Conservation (phyloP, 2,888 invertebrate species). For the Rotaria sp. region DNA sequence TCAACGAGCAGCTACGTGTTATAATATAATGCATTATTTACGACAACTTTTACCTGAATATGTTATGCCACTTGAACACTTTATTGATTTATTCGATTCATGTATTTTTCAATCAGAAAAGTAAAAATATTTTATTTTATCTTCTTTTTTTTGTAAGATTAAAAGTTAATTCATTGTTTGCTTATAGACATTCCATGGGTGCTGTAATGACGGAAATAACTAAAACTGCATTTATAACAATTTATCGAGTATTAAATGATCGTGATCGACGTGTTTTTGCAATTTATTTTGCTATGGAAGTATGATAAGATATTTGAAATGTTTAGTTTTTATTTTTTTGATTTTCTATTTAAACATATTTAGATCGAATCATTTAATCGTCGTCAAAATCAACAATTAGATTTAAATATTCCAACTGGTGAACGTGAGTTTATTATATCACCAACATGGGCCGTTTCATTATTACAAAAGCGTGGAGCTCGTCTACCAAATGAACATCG, state of each 20-base stretch:
- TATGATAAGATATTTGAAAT: neutral
- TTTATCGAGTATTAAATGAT: conserved; percentile 35
- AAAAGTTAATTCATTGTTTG: neutral
- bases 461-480: conserved; percentile 30
- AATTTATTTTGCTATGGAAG: conserved; percentile 37
- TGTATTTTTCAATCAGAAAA: conserved; percentile 54
- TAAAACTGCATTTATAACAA: conserved; percentile 15
- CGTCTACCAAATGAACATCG: conserved; percentile 34
- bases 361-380: conserved; percentile 36
- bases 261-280: conserved; percentile 36
- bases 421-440: conserved; percentile 54
- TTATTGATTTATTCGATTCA: conserved; percentile 49
- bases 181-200: conserved; percentile 34
- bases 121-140: conserved; percentile 43
- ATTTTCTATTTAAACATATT: neutral
- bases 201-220: conserved; percentile 37
- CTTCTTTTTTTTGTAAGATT: neutral
- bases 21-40: conserved; percentile 52
- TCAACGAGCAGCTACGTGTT: conserved; percentile 51
- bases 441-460: conserved; percentile 49
- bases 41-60: conserved; percentile 50
- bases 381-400: conserved; percentile 44
- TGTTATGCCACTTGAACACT: conserved; percentile 50
- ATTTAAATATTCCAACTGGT: conserved; percentile 43
- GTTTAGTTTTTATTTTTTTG: neutral